Evolutionary conservation across 2,797 vertebrate species (phyloP), one percentile per base, ranked within the genome.

Genomic region (Manis crassicaudata): DNA sequence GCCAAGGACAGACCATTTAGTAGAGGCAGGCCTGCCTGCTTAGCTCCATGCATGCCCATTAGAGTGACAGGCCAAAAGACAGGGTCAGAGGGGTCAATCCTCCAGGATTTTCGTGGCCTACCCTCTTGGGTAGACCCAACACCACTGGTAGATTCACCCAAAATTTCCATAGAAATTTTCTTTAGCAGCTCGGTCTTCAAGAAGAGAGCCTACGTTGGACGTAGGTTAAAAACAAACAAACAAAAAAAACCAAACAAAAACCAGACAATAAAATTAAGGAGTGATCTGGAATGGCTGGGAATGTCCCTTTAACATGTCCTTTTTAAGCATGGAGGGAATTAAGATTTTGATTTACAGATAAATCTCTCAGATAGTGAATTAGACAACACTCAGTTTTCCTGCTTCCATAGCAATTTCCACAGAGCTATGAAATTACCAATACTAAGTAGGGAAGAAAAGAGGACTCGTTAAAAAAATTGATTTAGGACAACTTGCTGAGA

Each of bases 361-460:
- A n/a, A 77, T 96, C 60, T 92, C 89, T 43, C 20, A 60, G 88
- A 68, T 56, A 96, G 95, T 73, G 89, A 76, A 95, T 87, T 35
- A 96, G 92, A 94, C 94, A 92, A 95, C 50, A 77, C 50, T 91
- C 46, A 40, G 43, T 83, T 95, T 92, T 95, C 56, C 86, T 89
- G 65, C 37, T 94, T 94, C 58, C 65, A 60, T 77, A 89, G 88
- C n/a, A n/a, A 27, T 92, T 89, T 96, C 68, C n/a, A 29, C 56
- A 65, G 82, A 76, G 72, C 84, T 95, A 73, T 97, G 96, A 96
- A 96, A 89, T 97, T 94, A 97, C 76, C 52, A 86, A 73, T 70
- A 92, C 86, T 86, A 77, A 95, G 80, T 81, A 92, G 79, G 92
- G 92, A 2, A 50, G 68, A 87, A 95, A 95, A 87, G 77, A 90